phyloP scores from a whole-genome alignment of 2,113 vertebrate genomes.

The Vanacampus margaritifer region DNA sequence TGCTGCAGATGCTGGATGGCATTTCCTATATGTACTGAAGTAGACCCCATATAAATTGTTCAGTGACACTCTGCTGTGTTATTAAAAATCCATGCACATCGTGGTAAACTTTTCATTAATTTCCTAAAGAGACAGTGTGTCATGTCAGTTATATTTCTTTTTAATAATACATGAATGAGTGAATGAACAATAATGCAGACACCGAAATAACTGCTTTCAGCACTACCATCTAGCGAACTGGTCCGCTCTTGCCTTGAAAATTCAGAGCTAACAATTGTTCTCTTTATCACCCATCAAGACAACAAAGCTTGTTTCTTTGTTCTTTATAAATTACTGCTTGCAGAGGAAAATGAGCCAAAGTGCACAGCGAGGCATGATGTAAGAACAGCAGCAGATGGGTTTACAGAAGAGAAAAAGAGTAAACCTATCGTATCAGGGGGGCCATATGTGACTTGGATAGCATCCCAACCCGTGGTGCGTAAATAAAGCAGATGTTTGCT shows the following conservation, averaged over 20 bases:
- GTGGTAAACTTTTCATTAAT: too few relatives aligned
- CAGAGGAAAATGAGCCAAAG: slow-evolving; percentile 35
- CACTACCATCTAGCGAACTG: background rate
- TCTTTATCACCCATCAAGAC: background rate
- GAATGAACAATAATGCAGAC: background rate
- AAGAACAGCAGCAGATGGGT: slow-evolving; percentile 62
- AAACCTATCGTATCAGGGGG: slow-evolving; percentile 60
- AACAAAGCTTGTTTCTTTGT: slow-evolving; percentile 8
- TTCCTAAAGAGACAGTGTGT: too few relatives aligned
- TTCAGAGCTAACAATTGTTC: background rate
- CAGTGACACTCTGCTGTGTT: too few relatives aligned
- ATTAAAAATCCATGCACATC: too few relatives aligned
- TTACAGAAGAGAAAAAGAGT: slow-evolving; percentile 65
- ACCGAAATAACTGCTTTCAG: background rate
- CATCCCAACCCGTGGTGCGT: slow-evolving; percentile 56
- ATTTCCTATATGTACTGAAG: too few relatives aligned
- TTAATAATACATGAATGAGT: too few relatives aligned
- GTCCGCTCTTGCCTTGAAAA: background rate
- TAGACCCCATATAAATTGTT: too few relatives aligned
- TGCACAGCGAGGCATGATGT: slow-evolving; percentile 48
- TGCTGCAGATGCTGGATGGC: too few relatives aligned
- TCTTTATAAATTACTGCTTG: slow-evolving; percentile 39
- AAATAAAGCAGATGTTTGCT: slow-evolving; percentile 66
- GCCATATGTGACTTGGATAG: slow-evolving; percentile 64
- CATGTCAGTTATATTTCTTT: too few relatives aligned